Percentiles rank a stretch among this genome's conserved stretches.
phyloP scores from a whole-genome alignment of 2,888 invertebrate species.

The Drosophila aldrichi region DNA sequence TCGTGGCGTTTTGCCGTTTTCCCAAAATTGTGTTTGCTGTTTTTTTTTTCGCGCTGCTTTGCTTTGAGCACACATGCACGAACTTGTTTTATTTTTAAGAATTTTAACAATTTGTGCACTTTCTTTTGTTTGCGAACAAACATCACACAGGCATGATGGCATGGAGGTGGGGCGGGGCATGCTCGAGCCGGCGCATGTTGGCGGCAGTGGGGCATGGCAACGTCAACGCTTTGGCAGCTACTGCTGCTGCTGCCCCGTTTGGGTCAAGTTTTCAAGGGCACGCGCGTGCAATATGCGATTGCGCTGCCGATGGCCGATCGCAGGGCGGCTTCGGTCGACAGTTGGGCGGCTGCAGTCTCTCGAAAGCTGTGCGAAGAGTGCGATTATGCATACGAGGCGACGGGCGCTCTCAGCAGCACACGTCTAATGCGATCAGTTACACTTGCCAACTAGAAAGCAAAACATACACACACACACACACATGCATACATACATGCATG shows the following conservation, averaged over 20 bases:
- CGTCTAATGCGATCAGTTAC: slow-evolving; percentile 70
- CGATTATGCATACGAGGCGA: slow-evolving; percentile 32
- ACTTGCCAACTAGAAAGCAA: slow-evolving; percentile 47
- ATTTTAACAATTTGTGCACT: slow-evolving; percentile 78
- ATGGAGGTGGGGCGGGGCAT: not conserved
- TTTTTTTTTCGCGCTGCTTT: slow-evolving; percentile 38
- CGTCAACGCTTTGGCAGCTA: slow-evolving; percentile 59
- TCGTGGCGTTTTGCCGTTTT: slow-evolving; percentile 57
- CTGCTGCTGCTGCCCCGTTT: slow-evolving; percentile 36
- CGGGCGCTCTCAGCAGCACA: slow-evolving; percentile 35
- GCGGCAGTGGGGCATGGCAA: slow-evolving; percentile 36
- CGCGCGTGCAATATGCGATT: slow-evolving; percentile 63
- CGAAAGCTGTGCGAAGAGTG: slow-evolving; percentile 22
- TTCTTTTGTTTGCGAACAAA: slow-evolving; percentile 78
- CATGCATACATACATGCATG: slow-evolving; percentile 15
- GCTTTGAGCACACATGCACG: slow-evolving; percentile 39
- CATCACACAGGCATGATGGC: slow-evolving; percentile 36
- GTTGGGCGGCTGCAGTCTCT: slow-evolving; percentile 17
- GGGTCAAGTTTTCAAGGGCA: slow-evolving; percentile 80
- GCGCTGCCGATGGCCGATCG: slow-evolving; percentile 28
- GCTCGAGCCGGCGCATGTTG: too few species aligned
- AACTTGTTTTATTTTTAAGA: slow-evolving; percentile 54
- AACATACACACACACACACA: slow-evolving; percentile 23
- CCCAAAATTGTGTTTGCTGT: slow-evolving; percentile 20
- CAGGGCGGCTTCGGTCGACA: slow-evolving; percentile 3